Evolutionary conservation across 2,797 vertebrate genomes (phyloP).

Genomic region (Brachyrhaphis roseni): DNA sequence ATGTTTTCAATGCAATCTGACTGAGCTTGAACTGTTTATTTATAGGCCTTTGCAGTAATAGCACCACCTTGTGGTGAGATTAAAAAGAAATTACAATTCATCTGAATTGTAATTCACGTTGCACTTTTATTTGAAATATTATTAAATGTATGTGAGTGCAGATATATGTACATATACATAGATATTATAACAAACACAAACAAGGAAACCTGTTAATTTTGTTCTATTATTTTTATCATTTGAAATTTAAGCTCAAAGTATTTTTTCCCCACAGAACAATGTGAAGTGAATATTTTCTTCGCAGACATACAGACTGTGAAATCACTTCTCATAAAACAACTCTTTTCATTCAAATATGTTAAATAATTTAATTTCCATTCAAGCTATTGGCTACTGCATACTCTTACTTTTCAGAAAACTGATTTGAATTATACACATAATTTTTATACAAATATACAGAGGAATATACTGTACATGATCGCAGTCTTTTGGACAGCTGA

Average conservation of each 20-base stretch:
- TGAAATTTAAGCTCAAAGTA: not conserved
- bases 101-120: not conserved
- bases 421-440: constrained; percentile 21
- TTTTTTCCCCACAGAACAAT: not conserved
- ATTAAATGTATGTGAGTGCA: not conserved
- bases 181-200: not conserved
- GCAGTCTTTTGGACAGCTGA: constrained; percentile 33
- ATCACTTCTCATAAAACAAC: constrained; percentile 35
- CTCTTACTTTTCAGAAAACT: not conserved
- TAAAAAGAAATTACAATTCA: not conserved
- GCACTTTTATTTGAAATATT: constrained; percentile 4
- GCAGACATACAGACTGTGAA: constrained; percentile 3
- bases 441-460: constrained; percentile 69
- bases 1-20: too few species aligned
- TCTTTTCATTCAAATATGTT: constrained; percentile 31
- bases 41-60: not conserved
- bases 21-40: not conserved
- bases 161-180: not conserved
- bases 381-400: constrained; percentile 5
- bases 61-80: not conserved
- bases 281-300: not conserved
- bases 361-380: not conserved
- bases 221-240: not conserved
- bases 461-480: constrained; percentile 51
- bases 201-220: not conserved